These are phyloP conservation scores for Polymixis lichenea DNA, from an alignment of 2,888 invertebrate genomes.

Conservation along the genomic window DNA sequence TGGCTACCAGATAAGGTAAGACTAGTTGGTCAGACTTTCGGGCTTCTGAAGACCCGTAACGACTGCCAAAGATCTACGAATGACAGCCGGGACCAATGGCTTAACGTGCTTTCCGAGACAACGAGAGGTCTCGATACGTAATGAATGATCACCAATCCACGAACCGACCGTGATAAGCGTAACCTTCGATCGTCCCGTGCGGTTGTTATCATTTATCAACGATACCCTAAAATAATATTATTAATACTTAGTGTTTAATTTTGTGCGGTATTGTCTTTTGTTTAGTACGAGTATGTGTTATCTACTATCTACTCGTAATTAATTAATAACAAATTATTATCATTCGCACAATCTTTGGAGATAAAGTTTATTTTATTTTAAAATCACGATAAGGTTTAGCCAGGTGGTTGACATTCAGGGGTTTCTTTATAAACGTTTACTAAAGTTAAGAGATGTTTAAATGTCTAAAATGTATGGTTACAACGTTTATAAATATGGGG, in stretches of 20 bases:
- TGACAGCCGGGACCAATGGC: too few relatives aligned
- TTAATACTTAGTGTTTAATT: too few relatives aligned
- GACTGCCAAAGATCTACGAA: neutral
- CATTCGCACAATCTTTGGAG: constrained; percentile 2
- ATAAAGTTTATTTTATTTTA: constrained; percentile 7
- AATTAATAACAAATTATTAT: constrained; percentile 17
- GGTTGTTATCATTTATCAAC: neutral
- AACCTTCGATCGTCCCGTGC: neutral
- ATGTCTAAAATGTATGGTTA: too few relatives aligned
- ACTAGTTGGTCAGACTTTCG: too few relatives aligned
- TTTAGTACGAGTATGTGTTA: neutral
- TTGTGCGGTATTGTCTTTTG: neutral
- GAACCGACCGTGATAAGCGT: neutral
- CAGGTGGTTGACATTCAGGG: constrained; percentile 12
- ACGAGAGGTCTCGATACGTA: too few relatives aligned
- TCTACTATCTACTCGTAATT: neutral
- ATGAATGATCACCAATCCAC: neutral
- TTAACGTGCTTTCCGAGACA: too few relatives aligned
- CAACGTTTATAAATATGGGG: too few relatives aligned
- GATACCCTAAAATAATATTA: neutral
- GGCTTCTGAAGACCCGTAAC: too few relatives aligned
- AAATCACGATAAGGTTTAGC: neutral
- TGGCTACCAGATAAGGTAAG: too few relatives aligned
- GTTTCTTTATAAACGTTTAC: too few relatives aligned
- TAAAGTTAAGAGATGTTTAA: too few relatives aligned